phyloP scores from a whole-genome alignment of 1,140 invertebrate genomes.

The Cardiocondyla obscurior region DNA sequence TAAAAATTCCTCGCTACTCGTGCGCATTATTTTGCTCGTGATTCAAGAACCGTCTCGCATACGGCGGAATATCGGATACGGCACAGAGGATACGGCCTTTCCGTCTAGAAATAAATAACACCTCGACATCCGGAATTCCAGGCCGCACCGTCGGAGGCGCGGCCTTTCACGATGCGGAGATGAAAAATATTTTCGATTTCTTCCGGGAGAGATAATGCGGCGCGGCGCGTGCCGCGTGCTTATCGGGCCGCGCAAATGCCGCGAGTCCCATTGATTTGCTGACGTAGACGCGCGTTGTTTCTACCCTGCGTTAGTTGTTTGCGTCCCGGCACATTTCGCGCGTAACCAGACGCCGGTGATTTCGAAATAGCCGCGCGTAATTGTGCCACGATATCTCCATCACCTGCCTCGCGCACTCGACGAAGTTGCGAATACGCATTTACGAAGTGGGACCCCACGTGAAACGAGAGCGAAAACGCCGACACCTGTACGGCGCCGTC shows the following conservation, averaged over 20 bases:
- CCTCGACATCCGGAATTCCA: background rate
- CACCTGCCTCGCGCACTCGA: background rate
- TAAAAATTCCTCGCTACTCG: background rate
- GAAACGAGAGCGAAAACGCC: no score
- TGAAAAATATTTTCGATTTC: conserved; percentile 26
- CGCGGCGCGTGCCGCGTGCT: background rate
- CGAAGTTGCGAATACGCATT: no score
- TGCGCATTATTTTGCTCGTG: background rate
- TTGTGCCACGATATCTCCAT: background rate
- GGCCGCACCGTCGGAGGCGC: background rate
- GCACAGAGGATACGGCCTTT: background rate
- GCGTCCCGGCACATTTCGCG: background rate
- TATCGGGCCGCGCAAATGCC: background rate
- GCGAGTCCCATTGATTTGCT: conserved; percentile 13
- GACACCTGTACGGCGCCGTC: background rate
- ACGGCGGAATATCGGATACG: background rate
- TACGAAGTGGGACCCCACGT: no score
- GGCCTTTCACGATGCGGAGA: background rate
- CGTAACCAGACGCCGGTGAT: background rate
- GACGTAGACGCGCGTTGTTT: background rate
- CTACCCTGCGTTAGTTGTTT: background rate
- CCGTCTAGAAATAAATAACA: background rate
- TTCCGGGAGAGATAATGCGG: background rate
- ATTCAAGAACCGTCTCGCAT: no score
- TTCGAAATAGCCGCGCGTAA: background rate